Evolutionary conservation across 2,797 vertebrate species (phyloP).

Genomic region (Sebastes minor): DNA sequence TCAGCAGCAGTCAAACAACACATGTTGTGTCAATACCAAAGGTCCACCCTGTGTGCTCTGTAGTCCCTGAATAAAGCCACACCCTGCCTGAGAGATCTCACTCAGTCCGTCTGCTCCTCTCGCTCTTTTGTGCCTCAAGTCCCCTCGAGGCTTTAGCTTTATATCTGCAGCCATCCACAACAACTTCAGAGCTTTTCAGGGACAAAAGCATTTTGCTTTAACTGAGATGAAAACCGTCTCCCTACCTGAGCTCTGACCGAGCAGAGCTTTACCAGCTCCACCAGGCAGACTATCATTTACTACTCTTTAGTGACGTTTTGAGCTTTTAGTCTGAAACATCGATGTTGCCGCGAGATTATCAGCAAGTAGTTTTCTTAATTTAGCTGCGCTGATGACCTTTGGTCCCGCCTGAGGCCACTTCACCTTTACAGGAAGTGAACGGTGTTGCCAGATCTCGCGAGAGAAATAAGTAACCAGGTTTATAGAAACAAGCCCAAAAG

Average conservation of each 20-base stretch:
- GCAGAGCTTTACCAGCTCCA: neutral
- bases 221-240: neutral
- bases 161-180: neutral
- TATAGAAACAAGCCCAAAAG: too few relatives aligned
- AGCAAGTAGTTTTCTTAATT: neutral
- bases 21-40: conserved; percentile 77
- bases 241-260: neutral
- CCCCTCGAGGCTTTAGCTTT: neutral
- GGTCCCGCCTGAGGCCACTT: conserved; percentile 15
- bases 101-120: neutral
- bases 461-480: too few relatives aligned
- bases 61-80: conserved; percentile 63
- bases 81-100: conserved; percentile 67
- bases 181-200: neutral
- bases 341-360: neutral
- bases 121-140: conserved; percentile 27
- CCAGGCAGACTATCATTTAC: neutral
- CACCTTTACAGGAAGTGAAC: neutral
- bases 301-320: neutral
- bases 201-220: neutral
- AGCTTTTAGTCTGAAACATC: neutral
- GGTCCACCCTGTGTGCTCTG: conserved; percentile 69
- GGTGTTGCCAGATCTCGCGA: too few relatives aligned
- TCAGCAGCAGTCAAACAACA: neutral
- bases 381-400: conserved; percentile 30